Conservation (phyloP, 2,888 invertebrate genomes). For the Plagodis pulveraria region DNA sequence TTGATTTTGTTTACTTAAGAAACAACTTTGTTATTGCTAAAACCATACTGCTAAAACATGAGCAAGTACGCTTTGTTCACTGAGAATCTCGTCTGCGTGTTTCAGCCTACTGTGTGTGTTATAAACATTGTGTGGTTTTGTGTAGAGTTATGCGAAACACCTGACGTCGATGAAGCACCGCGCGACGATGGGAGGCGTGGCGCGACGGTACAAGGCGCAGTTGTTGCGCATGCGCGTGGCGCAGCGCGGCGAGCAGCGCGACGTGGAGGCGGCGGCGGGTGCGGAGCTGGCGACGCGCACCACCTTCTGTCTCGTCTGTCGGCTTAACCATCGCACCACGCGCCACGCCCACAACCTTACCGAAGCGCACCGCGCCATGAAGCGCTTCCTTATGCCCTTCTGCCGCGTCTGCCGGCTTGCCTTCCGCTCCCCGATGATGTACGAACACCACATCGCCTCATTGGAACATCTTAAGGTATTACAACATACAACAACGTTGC, state of each 20-base stretch:
- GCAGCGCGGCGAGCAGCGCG: slow-evolving; percentile 92
- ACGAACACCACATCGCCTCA: slow-evolving; percentile 93
- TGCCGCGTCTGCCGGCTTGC: slow-evolving; percentile 91
- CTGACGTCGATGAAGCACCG: slow-evolving; percentile 89
- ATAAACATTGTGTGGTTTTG: not conserved
- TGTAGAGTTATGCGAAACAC: slow-evolving; percentile 89
- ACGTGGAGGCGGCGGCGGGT: slow-evolving; percentile 89
- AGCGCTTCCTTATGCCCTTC: slow-evolving; percentile 92
- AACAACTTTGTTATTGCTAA: no score
- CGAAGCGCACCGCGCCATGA: slow-evolving; percentile 93
- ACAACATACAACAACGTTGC: no score
- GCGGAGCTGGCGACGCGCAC: slow-evolving; percentile 86
- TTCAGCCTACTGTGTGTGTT: no score
- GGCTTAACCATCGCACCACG: slow-evolving; percentile 90
- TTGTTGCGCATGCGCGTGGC: slow-evolving; percentile 91
- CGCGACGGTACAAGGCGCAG: slow-evolving; percentile 90
- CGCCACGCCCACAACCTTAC: slow-evolving; percentile 92
- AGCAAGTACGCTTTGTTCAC: no score
- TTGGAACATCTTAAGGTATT: slow-evolving; percentile 91
- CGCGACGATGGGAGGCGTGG: slow-evolving; percentile 89
- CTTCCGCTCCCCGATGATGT: slow-evolving; percentile 93
- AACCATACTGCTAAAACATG: no score
- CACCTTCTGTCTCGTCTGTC: slow-evolving; percentile 90
- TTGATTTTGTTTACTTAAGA: no score
- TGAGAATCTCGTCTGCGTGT: no score